Conservation (phyloP, 2,797 vertebrate species). For the Discoglossus pictus region DNA sequence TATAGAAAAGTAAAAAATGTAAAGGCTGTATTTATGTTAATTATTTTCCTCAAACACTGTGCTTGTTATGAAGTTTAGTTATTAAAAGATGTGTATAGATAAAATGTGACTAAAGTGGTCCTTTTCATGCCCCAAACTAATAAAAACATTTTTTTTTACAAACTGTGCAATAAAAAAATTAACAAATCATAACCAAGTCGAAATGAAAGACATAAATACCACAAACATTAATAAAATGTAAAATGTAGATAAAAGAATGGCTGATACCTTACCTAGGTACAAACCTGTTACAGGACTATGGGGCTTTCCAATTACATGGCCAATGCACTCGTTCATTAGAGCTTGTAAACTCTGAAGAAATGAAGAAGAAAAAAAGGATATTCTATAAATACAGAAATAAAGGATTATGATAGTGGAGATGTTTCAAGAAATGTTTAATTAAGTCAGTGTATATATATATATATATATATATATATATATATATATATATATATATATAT, state of each 20-base stretch:
- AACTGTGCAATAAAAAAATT: no score
- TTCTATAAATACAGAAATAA: not conserved
- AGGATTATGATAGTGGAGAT: no score
- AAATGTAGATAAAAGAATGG: not conserved
- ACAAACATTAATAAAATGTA: not conserved
- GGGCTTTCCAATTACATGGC: conserved; percentile 97
- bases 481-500: not conserved
- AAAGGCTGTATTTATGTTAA: no score
- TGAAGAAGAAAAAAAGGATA: not conserved
- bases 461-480: not conserved
- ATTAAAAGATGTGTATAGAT: no score
- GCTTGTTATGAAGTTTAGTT: no score
- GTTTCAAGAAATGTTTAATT: no score
- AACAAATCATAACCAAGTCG: not conserved
- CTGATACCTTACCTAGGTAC: conserved; percentile 84
- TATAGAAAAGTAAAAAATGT: no score
- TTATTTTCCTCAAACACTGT: no score
- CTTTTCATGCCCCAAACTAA: no score
- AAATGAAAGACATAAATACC: not conserved
- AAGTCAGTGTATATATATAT: no score
- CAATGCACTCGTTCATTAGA: conserved; percentile 98
- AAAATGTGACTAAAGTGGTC: no score
- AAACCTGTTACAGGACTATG: conserved; percentile 96
- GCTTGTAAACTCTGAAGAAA: conserved; percentile 88
- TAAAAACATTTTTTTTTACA: no score